Base-by-base conservation (phyloP, 2,113 vertebrate species). In the Alethe diademata region DNA sequence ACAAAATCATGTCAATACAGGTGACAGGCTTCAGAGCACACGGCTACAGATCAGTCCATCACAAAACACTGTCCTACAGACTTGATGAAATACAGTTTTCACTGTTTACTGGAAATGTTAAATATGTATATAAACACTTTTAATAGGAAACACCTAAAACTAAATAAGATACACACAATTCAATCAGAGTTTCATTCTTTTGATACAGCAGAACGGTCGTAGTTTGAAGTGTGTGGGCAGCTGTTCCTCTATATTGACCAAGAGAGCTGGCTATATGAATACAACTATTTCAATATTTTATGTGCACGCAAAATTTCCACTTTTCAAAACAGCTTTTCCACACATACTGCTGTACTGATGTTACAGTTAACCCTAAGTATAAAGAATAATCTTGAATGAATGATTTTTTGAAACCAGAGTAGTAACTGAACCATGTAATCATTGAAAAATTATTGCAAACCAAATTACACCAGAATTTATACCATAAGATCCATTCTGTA, bases 11-110 rank as follows among this genome's bases (percentile, higher is more conserved):
- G 4, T 25, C 42, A 76, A 19, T 6, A 42, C 25, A 29, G 29
- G 40, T 43, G 42, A 25, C 70, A 86, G 70, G 26, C 47, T 83
- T 38, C 62, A 67, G 10, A 71, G 57, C 47, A 58, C 23, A 16
- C 0, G 0, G 22, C 1, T 2, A 18, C 5, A 17, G 25, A 58
- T 33, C 38, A 64, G 40, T 13, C 38, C 4, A 4, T 20, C 38
- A 78, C 1, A 3, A 72, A 79, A 29, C 40, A 56, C 0, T 29
- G 42, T 24, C 36, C 38, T 9, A 36, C 8, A 75, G 29, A 67
- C 29, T 45, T 67, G 13, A 18, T 74, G 35, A 85, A 85, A 74
- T 8, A 51, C 50, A 19, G 67, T 85, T 81, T 88, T 75, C 28
- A 48, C 12, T 73, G 19, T 78, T 73, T 58, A 62, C 42, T 71